Evolutionary conservation across 2,888 invertebrate genomes (phyloP).

Genomic region (Uropetala carovei): DNA sequence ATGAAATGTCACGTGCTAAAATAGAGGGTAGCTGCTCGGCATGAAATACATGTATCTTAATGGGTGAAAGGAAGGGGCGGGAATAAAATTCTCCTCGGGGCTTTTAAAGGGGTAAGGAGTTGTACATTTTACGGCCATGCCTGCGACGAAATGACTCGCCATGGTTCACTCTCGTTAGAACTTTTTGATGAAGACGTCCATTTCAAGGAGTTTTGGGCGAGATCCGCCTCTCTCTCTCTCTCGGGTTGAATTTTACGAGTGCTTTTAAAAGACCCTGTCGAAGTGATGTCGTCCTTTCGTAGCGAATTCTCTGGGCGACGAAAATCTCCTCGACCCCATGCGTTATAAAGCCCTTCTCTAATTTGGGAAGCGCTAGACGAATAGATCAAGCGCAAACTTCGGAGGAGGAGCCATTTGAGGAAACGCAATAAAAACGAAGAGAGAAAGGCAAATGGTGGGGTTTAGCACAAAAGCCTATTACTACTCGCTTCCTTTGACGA

Average conservation of each 20-base stretch:
- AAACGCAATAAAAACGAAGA: not conserved
- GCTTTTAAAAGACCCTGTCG: not conserved
- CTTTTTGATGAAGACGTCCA: constrained; percentile 58
- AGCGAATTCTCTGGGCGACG: not conserved
- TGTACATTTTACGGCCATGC: constrained; percentile 34
- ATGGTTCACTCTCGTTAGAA: constrained; percentile 22
- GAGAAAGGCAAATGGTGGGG: too few relatives aligned
- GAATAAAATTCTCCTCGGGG: constrained; percentile 25
- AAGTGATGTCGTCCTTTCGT: not conserved
- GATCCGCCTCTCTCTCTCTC: not conserved
- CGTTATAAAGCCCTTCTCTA: not conserved
- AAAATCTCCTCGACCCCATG: not conserved
- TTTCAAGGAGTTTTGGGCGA: constrained; percentile 51
- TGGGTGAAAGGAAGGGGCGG: not conserved
- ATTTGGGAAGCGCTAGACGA: not conserved
- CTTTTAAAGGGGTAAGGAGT: constrained; percentile 34
- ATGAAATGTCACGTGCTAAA: constrained; percentile 38
- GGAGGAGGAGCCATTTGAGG: not conserved
- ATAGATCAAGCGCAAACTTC: not conserved
- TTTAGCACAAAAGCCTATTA: not conserved
- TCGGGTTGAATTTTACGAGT: constrained; percentile 44
- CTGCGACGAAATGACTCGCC: not conserved
- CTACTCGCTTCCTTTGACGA: not conserved
- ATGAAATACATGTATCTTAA: constrained; percentile 54
- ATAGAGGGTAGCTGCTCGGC: constrained; percentile 25